phyloP scores from a whole-genome alignment of 2,888 invertebrate species.

The Labia minor region DNA sequence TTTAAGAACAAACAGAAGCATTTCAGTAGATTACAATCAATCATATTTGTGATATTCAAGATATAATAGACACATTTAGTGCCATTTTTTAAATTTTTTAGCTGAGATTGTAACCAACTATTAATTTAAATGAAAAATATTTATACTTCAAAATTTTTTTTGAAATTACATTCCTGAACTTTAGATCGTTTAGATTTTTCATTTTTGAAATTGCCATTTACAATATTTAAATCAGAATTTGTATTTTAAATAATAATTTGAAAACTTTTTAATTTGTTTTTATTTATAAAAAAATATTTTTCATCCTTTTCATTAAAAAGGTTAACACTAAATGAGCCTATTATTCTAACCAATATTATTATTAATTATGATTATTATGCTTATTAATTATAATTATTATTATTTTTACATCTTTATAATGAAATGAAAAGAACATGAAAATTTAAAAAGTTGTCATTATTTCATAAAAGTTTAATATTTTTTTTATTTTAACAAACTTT shows the following conservation, averaged over 20 bases:
- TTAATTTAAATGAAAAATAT: too few species aligned
- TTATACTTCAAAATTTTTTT: too few species aligned
- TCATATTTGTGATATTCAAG: not conserved
- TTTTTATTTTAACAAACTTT: not conserved
- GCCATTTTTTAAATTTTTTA: not conserved
- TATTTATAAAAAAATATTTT: too few species aligned
- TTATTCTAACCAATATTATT: too few species aligned
- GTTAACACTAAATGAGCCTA: not conserved
- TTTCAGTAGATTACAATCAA: not conserved
- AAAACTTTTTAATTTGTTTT: too few species aligned
- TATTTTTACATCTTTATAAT: not conserved
- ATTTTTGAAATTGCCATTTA: too few species aligned
- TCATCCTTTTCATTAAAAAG: too few species aligned
- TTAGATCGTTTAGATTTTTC: too few species aligned
- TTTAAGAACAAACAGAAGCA: not conserved
- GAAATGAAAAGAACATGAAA: not conserved
- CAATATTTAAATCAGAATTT: too few species aligned
- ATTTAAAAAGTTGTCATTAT: not conserved
- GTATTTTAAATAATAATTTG: too few species aligned
- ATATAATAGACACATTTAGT: slow-evolving; percentile 1
- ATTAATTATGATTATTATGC: not conserved
- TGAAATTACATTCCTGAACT: too few species aligned
- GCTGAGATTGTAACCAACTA: too few species aligned
- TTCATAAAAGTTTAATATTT: not conserved
- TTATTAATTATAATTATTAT: not conserved